phyloP scores from a whole-genome alignment of 2,113 vertebrate species.

The Panthera tigris region DNA sequence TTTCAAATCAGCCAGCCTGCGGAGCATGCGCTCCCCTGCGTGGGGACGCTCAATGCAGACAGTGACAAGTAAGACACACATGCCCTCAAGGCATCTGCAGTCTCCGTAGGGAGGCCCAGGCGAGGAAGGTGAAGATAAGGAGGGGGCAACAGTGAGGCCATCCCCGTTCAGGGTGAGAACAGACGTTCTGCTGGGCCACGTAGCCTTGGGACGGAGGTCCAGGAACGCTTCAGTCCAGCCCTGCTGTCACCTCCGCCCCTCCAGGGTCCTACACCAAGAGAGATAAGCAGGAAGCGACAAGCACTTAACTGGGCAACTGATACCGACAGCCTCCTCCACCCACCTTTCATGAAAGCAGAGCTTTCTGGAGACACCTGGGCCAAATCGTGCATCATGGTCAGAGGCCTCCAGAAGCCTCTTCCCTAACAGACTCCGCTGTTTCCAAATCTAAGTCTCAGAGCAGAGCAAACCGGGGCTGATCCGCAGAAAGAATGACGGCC shows the following conservation, averaged over 20 bases:
- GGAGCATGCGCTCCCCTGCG: rapidly evolving
- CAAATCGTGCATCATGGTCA: neutral
- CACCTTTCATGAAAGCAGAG: neutral
- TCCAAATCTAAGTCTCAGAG: neutral
- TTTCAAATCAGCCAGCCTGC: neutral
- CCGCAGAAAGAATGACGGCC: neutral
- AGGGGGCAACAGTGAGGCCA: rapidly evolving
- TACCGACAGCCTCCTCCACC: neutral
- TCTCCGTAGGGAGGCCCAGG: neutral
- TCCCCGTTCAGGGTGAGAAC: neutral
- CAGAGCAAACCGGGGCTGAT: neutral
- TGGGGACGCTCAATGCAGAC: neutral
- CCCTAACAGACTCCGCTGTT: neutral
- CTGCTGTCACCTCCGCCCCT: too few relatives aligned
- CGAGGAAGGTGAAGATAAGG: neutral
- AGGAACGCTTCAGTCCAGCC: neutral
- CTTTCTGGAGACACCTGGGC: neutral
- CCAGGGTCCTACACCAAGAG: neutral
- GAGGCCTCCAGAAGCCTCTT: neutral
- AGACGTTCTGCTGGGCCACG: neutral
- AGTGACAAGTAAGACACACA: rapidly evolving
- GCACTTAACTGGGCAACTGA: neutral
- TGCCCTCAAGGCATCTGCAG: neutral
- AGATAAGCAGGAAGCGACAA: neutral
- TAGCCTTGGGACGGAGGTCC: neutral